A percentile compares a stretch with the other conserved stretches of the same genome.
Evolutionary conservation across 2,113 vertebrate species (phyloP).

Genomic region (Mixornis gularis): DNA sequence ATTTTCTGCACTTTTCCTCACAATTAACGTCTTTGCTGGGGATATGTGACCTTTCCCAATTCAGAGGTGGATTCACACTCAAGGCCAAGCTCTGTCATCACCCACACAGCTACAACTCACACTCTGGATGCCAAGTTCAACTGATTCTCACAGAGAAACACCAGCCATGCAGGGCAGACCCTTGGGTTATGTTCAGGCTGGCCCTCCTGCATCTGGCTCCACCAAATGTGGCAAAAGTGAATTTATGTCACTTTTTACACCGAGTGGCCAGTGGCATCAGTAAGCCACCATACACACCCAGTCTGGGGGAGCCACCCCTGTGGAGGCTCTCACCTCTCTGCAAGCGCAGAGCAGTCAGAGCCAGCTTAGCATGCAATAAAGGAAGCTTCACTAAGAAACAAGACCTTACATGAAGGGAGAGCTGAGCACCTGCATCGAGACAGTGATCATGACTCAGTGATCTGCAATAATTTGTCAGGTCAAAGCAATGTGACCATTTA

Average conservation of each 20-base stretch:
- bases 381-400: not conserved
- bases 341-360: not conserved
- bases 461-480: not conserved
- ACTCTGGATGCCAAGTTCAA: not conserved
- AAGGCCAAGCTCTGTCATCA: not conserved
- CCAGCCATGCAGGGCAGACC: not conserved
- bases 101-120: not conserved
- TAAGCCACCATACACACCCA: rapidly evolving
- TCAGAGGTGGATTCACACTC: not conserved
- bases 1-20: not conserved
- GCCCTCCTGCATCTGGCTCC: not conserved
- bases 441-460: not conserved
- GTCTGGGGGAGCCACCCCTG: not conserved
- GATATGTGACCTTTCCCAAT: not conserved
- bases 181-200: not conserved
- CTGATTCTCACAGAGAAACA: not conserved
- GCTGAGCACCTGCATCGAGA: not conserved
- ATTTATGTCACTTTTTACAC: not conserved
- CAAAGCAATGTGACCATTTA: not conserved
- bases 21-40: not conserved
- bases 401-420: not conserved
- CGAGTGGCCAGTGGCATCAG: not conserved
- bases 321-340: not conserved
- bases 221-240: not conserved
- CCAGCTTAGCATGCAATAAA: not conserved